Percentiles rank a stretch among this genome's conserved stretches.
phyloP scores from a whole-genome alignment of 37 sponge, comb jelly and placozoan species.

The Agelas oroides region DNA sequence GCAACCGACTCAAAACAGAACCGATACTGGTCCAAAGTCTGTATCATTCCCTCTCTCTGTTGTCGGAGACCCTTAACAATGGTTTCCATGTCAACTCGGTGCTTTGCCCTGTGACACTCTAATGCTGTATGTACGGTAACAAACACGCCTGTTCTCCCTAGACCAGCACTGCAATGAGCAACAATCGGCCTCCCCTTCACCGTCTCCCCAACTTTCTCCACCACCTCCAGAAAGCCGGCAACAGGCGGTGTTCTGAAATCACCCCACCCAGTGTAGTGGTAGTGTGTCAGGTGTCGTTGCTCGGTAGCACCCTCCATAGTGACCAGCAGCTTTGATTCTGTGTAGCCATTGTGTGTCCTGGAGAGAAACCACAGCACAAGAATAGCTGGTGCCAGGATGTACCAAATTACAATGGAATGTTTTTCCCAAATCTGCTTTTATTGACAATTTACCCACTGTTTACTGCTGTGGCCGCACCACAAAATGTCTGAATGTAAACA shows the following conservation, averaged over 20 bases:
- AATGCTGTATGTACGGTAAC: conserved; percentile 48
- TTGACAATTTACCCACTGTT: too few relatives aligned
- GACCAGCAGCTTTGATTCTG: conserved; percentile 26
- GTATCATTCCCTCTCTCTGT: conserved; percentile 69
- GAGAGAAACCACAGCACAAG: too few relatives aligned
- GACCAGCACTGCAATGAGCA: conserved; percentile 70
- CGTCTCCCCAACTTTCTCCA: conserved; percentile 8
- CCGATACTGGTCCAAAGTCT: conserved; percentile 67
- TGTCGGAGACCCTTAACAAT: conserved; percentile 40
- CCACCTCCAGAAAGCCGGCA: conserved; percentile 42
- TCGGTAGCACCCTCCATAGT: conserved; percentile 1
- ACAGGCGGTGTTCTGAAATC: conserved; percentile 67
- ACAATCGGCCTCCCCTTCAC: conserved; percentile 41
- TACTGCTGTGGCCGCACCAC: too few relatives aligned
- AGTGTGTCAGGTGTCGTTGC: conserved; percentile 60
- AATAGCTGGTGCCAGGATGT: too few relatives aligned
- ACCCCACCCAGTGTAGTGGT: conserved; percentile 71
- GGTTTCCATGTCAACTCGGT: conserved; percentile 41
- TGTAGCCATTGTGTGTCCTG: conserved; percentile 36
- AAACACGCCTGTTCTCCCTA: conserved; percentile 66
- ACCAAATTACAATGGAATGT: too few relatives aligned
- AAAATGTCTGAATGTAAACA: too few relatives aligned
- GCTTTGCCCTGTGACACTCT: conserved; percentile 13
- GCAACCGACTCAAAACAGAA: conserved; percentile 64
- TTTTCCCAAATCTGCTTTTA: too few relatives aligned